Evolutionary conservation across 2,797 vertebrate species (phyloP).

Genomic region (Phalanger gymnotis): DNA sequence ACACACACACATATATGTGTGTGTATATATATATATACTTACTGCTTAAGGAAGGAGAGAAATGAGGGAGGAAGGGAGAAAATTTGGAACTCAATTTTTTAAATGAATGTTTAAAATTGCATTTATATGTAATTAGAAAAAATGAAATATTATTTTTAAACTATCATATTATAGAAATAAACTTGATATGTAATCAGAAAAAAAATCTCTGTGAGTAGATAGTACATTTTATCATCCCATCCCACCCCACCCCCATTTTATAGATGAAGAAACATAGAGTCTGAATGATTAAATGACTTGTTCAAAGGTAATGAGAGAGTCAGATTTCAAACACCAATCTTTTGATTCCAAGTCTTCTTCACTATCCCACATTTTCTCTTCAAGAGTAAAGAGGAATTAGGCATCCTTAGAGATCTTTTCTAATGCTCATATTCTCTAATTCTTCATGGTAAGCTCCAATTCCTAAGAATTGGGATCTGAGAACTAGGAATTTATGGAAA

Average conservation of each 20-base stretch:
- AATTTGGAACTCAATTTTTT: not conserved
- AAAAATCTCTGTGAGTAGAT: not conserved
- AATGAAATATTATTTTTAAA: not conserved
- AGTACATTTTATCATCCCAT: not conserved
- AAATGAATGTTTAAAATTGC: not conserved
- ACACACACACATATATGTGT: no score
- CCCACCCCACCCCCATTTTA: not conserved
- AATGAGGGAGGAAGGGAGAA: not conserved
- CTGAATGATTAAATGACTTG: not conserved
- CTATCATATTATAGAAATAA: not conserved
- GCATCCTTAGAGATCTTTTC: not conserved
- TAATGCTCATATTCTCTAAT: not conserved
- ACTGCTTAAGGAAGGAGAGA: not conserved
- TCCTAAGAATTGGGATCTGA: not conserved
- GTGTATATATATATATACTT: no score
- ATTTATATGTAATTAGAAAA: not conserved
- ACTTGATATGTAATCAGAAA: not conserved
- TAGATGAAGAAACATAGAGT: not conserved
- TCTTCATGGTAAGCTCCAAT: not conserved
- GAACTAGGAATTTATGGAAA: not conserved
- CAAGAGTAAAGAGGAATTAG: not conserved
- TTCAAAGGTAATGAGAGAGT: not conserved
- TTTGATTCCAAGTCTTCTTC: not conserved
- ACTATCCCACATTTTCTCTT: not conserved
- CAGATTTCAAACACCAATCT: not conserved